Conservation (phyloP, 2,888 invertebrate genomes). For the Cantharis nigra region DNA sequence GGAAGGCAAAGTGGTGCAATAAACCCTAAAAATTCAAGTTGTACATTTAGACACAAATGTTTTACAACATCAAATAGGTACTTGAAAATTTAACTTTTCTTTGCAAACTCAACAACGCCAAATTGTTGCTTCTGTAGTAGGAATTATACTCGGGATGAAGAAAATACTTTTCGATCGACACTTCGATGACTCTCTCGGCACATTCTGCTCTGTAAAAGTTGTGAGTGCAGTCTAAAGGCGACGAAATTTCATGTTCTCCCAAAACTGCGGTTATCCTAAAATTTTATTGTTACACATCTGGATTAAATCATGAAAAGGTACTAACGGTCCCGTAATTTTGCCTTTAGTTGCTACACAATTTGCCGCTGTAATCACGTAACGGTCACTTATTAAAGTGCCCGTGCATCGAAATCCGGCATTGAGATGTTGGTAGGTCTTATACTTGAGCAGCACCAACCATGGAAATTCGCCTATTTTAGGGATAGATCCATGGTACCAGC, state of each 20-base stretch:
- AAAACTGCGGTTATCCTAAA: constrained; percentile 63
- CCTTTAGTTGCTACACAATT: constrained; percentile 57
- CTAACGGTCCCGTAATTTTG: constrained; percentile 7
- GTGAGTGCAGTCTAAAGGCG: constrained; percentile 48
- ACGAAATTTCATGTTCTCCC: constrained; percentile 53
- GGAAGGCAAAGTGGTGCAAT: constrained; percentile 64
- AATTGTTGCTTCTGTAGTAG: constrained; percentile 39
- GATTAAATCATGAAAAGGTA: neutral
- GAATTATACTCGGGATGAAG: constrained; percentile 48
- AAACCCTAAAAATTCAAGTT: constrained; percentile 48
- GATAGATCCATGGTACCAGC: constrained; percentile 50
- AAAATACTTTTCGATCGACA: constrained; percentile 50
- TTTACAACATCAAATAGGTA: neutral
- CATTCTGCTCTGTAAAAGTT: constrained; percentile 41
- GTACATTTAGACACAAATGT: neutral
- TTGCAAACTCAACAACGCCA: constrained; percentile 4
- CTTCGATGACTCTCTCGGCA: constrained; percentile 45
- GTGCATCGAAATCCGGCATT: constrained; percentile 53
- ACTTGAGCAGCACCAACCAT: constrained; percentile 57
- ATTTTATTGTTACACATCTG: neutral
- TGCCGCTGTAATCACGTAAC: constrained; percentile 61
- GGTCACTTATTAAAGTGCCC: constrained; percentile 59
- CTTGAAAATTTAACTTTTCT: neutral
- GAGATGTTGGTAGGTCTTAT: constrained; percentile 37
- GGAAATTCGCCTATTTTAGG: constrained; percentile 56